phyloP scores from a whole-genome alignment of 2,888 invertebrate genomes.

The Meteorus colon region DNA sequence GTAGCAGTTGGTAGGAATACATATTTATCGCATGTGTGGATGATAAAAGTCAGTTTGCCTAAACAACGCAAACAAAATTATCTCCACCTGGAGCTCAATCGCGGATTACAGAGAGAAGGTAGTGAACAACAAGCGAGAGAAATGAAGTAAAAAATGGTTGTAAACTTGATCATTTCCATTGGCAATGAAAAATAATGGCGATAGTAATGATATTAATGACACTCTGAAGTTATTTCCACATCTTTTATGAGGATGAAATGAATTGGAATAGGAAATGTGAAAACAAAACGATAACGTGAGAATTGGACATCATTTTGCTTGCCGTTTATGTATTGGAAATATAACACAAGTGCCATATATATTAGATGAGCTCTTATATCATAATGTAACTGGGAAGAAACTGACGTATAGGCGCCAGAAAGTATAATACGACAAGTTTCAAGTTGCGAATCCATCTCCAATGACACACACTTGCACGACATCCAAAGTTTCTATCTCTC shows the following conservation, averaged over 20 bases:
- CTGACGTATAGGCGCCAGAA: background rate
- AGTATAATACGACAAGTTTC: conserved; percentile 2
- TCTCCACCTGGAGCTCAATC: conserved; percentile 47
- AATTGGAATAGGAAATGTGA: background rate
- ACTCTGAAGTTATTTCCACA: too few relatives aligned
- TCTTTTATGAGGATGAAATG: too few relatives aligned
- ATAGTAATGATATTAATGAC: too few relatives aligned
- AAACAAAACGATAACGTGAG: conserved; percentile 13
- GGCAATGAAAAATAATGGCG: too few relatives aligned
- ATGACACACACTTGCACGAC: conserved; percentile 15
- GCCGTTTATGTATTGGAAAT: background rate
- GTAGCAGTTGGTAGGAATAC: conserved; percentile 28
- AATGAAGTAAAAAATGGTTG: background rate
- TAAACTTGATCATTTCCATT: background rate
- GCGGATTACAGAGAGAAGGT: conserved; percentile 21
- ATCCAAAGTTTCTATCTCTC: conserved; percentile 4
- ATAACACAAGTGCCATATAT: background rate
- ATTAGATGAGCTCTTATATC: conserved; percentile 8
- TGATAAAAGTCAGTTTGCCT: conserved; percentile 59
- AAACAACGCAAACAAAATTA: conserved; percentile 61
- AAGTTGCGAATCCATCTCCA: conserved; percentile 25
- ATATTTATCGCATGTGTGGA: conserved; percentile 14
- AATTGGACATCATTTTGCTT: conserved; percentile 6
- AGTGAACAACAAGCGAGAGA: background rate
- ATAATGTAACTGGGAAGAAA: conserved; percentile 2